Evolutionary conservation across 2,797 vertebrate genomes (phyloP).

Genomic region (Spea hammondii): DNA sequence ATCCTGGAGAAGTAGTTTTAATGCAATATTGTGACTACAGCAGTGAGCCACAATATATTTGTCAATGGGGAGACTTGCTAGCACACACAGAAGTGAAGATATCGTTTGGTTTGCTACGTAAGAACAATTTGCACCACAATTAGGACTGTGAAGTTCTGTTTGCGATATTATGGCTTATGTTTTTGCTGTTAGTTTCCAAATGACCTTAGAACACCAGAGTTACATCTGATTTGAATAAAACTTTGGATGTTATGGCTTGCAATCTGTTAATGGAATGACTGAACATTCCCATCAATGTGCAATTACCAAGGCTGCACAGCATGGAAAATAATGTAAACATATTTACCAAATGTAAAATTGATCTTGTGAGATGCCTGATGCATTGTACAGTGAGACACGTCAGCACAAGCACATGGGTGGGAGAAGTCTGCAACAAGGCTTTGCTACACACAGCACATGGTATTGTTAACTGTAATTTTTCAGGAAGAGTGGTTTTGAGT

Average conservation of each 20-base stretch:
- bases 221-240: slow-evolving; percentile 79
- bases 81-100: slow-evolving; percentile 28
- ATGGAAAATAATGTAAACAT: slow-evolving; percentile 60
- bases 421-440: slow-evolving; percentile 11
- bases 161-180: slow-evolving; percentile 65
- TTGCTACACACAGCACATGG: slow-evolving; percentile 30
- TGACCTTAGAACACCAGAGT: slow-evolving; percentile 68
- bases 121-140: slow-evolving; percentile 56
- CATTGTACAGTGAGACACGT: slow-evolving; percentile 50
- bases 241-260: slow-evolving; percentile 67
- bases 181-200: slow-evolving; percentile 70
- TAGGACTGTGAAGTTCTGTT: slow-evolving; percentile 58
- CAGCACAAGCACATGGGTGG: slow-evolving; percentile 49
- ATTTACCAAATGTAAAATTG: slow-evolving; percentile 61
- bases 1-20: no score
- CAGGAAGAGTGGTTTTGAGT: slow-evolving; percentile 23
- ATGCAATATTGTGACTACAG: no score
- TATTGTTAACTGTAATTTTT: slow-evolving; percentile 35
- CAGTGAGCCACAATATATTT: no score
- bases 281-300: slow-evolving; percentile 69
- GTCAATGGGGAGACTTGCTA: slow-evolving; percentile 6
- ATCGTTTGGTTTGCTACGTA: slow-evolving; percentile 43
- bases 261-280: slow-evolving; percentile 67
- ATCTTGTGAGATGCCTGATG: slow-evolving; percentile 52
- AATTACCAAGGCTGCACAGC: slow-evolving; percentile 64